Conservation (phyloP, 2,797 vertebrate genomes). For the Ataeniobius toweri region DNA sequence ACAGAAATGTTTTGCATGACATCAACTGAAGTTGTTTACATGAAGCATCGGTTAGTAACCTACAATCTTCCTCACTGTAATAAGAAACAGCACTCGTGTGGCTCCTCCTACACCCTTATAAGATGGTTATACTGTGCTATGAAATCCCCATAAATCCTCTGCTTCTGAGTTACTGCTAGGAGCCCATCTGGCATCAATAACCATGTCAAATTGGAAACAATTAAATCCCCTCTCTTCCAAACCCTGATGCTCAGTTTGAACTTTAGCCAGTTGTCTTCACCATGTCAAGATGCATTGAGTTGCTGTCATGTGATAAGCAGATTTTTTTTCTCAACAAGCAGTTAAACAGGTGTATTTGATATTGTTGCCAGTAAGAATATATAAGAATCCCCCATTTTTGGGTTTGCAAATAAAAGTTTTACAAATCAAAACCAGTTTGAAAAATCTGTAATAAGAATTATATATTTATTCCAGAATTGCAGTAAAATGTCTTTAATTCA, state of each 20-base stretch:
- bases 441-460: neutral
- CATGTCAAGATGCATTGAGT: neutral
- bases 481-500: no score
- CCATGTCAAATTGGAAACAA: neutral
- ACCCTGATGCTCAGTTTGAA: neutral
- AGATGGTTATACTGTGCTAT: neutral
- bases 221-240: neutral
- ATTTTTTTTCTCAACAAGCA: neutral
- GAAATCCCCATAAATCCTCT: neutral
- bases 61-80: constrained; percentile 6
- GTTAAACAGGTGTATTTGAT: neutral
- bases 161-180: neutral
- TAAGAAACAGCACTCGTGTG: neutral
- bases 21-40: neutral
- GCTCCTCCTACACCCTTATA: neutral
- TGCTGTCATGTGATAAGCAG: neutral
- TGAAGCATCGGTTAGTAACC: constrained; percentile 27
- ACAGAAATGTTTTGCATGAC: neutral
- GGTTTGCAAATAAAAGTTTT: neutral
- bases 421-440: neutral
- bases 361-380: neutral
- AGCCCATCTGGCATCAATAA: neutral
- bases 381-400: neutral
- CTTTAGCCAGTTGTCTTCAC: neutral
- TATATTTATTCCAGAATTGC: neutral